Evolutionary conservation across 1,140 invertebrate genomes (phyloP).

Genomic region (Drosophila funebris): DNA sequence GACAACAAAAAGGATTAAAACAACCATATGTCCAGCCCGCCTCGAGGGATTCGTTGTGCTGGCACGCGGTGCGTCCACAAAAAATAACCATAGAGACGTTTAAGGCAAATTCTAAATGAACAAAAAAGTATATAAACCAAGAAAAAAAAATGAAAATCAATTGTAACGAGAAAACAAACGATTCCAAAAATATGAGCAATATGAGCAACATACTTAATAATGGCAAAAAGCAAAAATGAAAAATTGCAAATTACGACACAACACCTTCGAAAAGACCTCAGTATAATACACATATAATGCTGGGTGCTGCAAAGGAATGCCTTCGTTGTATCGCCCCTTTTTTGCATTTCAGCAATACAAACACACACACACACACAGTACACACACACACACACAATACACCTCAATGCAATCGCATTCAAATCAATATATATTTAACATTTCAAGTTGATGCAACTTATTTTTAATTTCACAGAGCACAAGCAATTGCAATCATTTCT

Average conservation of each 20-base stretch:
- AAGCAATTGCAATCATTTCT: background rate
- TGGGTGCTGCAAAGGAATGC: conserved; percentile 76
- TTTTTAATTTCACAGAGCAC: background rate
- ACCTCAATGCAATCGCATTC: conserved; percentile 11
- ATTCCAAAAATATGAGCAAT: conserved; percentile 75
- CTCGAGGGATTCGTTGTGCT: conserved; percentile 2
- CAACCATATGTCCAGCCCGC: background rate
- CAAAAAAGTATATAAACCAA: conserved; percentile 81
- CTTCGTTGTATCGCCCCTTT: conserved; percentile 76
- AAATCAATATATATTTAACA: background rate
- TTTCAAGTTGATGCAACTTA: background rate
- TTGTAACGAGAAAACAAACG: conserved; percentile 72
- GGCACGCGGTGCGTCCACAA: conserved; percentile 67
- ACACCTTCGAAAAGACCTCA: conserved; percentile 81
- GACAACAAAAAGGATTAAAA: background rate
- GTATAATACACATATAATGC: conserved; percentile 68
- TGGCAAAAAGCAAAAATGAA: conserved; percentile 78
- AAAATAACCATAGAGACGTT: conserved; percentile 82
- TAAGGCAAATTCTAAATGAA: conserved; percentile 82
- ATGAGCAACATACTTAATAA: conserved; percentile 79
- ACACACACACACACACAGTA: no score
- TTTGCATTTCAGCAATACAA: conserved; percentile 32
- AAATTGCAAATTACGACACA: conserved; percentile 81
- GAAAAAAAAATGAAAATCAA: conserved; percentile 55
- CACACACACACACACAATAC: no score